Evolutionary conservation across 2,888 invertebrate genomes (phyloP).

Genomic region (Metalampra italica): DNA sequence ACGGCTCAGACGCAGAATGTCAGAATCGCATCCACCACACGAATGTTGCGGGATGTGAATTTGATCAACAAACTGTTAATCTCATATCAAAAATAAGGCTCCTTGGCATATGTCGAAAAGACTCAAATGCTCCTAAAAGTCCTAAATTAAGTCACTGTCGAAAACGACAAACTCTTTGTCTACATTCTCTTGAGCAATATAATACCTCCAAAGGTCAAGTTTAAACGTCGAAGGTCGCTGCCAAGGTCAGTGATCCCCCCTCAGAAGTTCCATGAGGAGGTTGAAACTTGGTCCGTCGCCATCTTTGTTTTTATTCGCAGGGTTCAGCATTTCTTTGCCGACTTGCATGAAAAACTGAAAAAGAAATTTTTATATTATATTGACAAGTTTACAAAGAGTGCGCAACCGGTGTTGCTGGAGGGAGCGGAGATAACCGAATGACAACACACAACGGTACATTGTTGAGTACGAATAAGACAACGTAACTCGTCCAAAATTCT

Average conservation of each 20-base stretch:
- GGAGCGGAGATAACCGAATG: too few relatives aligned
- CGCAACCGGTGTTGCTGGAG: too few relatives aligned
- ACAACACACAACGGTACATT: too few relatives aligned
- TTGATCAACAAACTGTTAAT: too few relatives aligned
- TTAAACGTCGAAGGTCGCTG: background rate
- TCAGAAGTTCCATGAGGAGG: conserved; percentile 95
- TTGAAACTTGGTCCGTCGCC: conserved; percentile 95
- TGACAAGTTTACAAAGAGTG: background rate
- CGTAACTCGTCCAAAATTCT: too few relatives aligned
- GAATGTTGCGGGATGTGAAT: too few relatives aligned
- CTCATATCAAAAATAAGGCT: too few relatives aligned
- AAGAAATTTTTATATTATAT: background rate
- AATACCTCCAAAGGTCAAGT: conserved; percentile 1
- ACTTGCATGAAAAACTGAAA: conserved; percentile 81
- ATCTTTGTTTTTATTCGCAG: conserved; percentile 90
- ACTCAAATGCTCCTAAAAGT: background rate
- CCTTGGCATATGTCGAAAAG: too few relatives aligned
- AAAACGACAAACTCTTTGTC: background rate
- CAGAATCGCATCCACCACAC: too few relatives aligned
- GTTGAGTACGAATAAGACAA: too few relatives aligned
- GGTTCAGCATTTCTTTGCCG: conserved; percentile 94
- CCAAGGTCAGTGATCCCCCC: conserved; percentile 90
- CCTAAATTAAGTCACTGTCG: background rate
- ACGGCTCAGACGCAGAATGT: too few relatives aligned
- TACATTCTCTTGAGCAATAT: conserved; percentile 10